A percentile compares a stretch with the other conserved stretches of the same genome.
These are phyloP conservation scores for Leguminivora glycinivorella DNA, from an alignment of 1,140 invertebrate species.

Conservation along the genomic window DNA sequence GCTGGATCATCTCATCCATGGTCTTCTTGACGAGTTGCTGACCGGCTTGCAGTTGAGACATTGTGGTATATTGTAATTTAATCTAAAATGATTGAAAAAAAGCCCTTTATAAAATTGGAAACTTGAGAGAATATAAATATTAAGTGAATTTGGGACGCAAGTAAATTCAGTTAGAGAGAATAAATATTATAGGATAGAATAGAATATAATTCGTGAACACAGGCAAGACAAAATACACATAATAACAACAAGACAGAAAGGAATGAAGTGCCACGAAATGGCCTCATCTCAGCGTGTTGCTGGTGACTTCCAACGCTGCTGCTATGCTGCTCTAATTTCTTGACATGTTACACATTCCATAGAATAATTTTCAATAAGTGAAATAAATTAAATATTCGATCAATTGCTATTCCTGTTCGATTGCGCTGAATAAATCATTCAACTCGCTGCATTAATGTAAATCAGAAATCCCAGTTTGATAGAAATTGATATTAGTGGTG, in stretches of 20 bases:
- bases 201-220: background rate
- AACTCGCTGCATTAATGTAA: slow-evolving; percentile 43
- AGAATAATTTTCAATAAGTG: background rate
- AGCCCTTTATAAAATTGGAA: background rate
- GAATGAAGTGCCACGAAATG: too few species aligned
- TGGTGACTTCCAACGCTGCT: too few species aligned
- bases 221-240: background rate
- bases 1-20: slow-evolving; percentile 72
- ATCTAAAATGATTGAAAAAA: slow-evolving; percentile 3
- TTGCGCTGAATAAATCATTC: slow-evolving; percentile 38
- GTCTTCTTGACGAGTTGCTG: slow-evolving; percentile 73
- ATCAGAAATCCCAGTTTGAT: slow-evolving; percentile 54
- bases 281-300: too few species aligned
- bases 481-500: slow-evolving; percentile 56
- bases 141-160: background rate
- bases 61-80: slow-evolving; percentile 38
- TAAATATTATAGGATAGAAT: too few species aligned
- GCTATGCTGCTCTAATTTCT: background rate
- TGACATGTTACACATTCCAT: background rate
- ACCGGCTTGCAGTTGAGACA: slow-evolving; percentile 69
- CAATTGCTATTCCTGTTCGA: background rate
- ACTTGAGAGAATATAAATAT: background rate
- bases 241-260: too few species aligned
- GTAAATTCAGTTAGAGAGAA: too few species aligned
- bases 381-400: background rate